Conservation (phyloP, 2,888 invertebrate genomes). For the Diploptera punctata region DNA sequence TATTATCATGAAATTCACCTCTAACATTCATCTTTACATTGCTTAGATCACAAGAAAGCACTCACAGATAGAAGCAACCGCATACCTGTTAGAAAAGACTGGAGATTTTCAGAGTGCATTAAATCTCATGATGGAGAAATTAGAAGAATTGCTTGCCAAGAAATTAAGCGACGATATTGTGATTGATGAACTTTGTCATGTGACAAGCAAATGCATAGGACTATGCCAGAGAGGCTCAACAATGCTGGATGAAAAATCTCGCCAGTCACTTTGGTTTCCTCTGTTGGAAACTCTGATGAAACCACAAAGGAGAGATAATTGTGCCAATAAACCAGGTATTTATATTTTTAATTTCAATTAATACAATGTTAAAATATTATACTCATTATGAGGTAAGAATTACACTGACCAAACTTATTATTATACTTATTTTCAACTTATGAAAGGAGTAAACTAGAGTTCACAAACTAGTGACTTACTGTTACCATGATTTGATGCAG, state of each 20-base stretch:
- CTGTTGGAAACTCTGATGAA: slow-evolving; percentile 39
- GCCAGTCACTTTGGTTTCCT: slow-evolving; percentile 39
- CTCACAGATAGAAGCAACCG: slow-evolving; percentile 70
- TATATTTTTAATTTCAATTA: too few relatives aligned
- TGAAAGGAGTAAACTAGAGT: too few relatives aligned
- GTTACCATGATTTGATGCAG: too few relatives aligned
- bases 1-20: too few relatives aligned
- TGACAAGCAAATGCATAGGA: slow-evolving; percentile 50
- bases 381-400: too few relatives aligned
- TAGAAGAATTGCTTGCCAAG: slow-evolving; percentile 42
- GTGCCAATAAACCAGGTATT: slow-evolving; percentile 1
- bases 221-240: slow-evolving; percentile 59
- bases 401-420: too few relatives aligned
- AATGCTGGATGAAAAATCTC: slow-evolving; percentile 50
- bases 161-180: neutral
- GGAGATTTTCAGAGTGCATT: slow-evolving; percentile 77
- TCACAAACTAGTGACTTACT: too few relatives aligned
- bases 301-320: slow-evolving; percentile 25
- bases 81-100: slow-evolving; percentile 75
- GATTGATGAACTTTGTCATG: neutral
- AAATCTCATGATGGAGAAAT: slow-evolving; percentile 52
- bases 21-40: too few relatives aligned
- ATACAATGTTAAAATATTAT: too few relatives aligned
- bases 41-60: slow-evolving; percentile 48
- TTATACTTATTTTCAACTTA: too few relatives aligned